These are phyloP conservation scores for Leptothorax acervorum DNA, from an alignment of 2,888 invertebrate species.

Conservation along the genomic window DNA sequence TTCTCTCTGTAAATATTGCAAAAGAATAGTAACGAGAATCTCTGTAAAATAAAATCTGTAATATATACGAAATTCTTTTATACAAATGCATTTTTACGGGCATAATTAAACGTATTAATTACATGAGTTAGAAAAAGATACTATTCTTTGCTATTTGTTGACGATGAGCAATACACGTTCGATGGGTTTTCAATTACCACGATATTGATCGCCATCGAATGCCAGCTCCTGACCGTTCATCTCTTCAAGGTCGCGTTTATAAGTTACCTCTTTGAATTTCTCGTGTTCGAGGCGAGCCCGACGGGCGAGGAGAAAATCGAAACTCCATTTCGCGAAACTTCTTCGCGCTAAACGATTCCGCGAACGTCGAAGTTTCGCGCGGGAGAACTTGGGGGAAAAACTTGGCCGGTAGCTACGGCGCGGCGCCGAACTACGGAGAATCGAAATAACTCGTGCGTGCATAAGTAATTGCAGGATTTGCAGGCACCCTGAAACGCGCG, in stretches of 20 bases:
- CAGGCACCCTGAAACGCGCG: conserved; percentile 20
- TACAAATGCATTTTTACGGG: neutral
- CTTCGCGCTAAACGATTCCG: conserved; percentile 13
- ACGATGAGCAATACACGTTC: neutral
- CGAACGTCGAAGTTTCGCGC: conserved; percentile 37
- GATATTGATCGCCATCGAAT: conserved; percentile 6
- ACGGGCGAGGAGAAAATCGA: neutral
- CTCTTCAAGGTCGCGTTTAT: conserved; percentile 34
- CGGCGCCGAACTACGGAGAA: conserved; percentile 11
- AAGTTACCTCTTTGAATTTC: neutral
- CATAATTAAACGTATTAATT: neutral
- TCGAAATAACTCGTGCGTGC: conserved; percentile 45
- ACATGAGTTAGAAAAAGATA: neutral
- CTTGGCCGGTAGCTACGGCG: neutral
- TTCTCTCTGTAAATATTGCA: neutral
- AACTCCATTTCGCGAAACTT: conserved; percentile 34
- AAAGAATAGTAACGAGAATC: neutral
- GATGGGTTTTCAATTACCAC: neutral
- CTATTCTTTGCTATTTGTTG: neutral
- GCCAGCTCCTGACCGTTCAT: neutral
- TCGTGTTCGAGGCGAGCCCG: neutral
- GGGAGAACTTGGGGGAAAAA: conserved; percentile 18
- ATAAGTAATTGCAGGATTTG: conserved; percentile 18
- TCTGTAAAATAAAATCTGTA: neutral
- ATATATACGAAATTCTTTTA: neutral